Percentiles rank a stretch among this genome's conserved stretches.
Conservation (phyloP, 2,888 invertebrate genomes). For the Willowsia nigromaculata region DNA sequence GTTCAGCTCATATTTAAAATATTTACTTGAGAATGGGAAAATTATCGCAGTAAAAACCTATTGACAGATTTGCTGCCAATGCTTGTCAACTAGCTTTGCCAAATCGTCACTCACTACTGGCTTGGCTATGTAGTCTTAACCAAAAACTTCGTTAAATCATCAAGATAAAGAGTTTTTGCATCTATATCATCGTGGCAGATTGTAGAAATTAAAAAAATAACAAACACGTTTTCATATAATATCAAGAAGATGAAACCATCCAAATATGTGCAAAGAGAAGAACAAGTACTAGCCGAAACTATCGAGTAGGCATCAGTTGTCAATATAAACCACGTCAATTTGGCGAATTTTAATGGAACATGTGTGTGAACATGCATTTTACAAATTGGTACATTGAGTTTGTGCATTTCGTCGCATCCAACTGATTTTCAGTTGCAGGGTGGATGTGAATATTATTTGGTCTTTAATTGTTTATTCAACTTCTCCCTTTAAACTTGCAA, state of each 20-base stretch:
- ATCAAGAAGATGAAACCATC: too few species aligned
- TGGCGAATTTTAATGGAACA: background rate
- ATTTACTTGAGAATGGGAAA: too few species aligned
- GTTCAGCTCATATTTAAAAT: too few species aligned
- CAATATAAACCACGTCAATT: slow-evolving; percentile 1
- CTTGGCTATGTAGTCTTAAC: background rate
- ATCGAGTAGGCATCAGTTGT: background rate
- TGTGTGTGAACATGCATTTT: background rate
- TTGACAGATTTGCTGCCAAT: slow-evolving; percentile 29
- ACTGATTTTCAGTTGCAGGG: too few species aligned
- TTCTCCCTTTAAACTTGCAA: too few species aligned
- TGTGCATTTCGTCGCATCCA: too few species aligned
- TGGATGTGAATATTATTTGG: too few species aligned
- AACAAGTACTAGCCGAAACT: too few species aligned
- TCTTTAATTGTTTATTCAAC: too few species aligned
- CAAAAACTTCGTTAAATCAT: background rate
- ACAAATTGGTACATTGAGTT: background rate
- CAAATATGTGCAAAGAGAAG: too few species aligned
- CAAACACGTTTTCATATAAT: background rate
- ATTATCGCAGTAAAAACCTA: background rate
- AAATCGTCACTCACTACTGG: slow-evolving; percentile 2
- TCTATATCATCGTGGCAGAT: background rate
- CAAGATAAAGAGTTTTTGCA: background rate
- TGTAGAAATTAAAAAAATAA: slow-evolving; percentile 2
- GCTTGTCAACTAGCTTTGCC: background rate